These are phyloP conservation scores for Orthosia gothica DNA, from an alignment of 2,888 invertebrate species.

Conservation along the genomic window DNA sequence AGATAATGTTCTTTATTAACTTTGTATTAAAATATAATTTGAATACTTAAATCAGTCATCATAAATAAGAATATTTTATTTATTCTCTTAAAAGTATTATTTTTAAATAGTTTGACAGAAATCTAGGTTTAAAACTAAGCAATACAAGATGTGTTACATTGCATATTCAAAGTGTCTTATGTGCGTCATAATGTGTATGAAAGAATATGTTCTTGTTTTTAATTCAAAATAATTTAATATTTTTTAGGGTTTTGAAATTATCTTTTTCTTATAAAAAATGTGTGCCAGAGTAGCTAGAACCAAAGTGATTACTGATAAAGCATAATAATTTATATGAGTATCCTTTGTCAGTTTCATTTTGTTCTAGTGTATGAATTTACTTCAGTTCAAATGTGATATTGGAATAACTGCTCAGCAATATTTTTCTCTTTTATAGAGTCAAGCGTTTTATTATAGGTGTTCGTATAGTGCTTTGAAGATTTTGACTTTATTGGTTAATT, in stretches of 20 bases:
- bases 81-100: constrained; percentile 40
- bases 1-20: constrained; percentile 22
- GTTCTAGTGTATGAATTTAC: constrained; percentile 47
- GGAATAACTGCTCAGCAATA: constrained; percentile 59
- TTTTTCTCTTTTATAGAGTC: constrained; percentile 58
- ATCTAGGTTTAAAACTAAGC: constrained; percentile 1
- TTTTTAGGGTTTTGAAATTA: constrained; percentile 21
- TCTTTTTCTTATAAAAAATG: constrained; percentile 31
- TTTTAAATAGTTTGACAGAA: constrained; percentile 24
- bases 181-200: constrained; percentile 41
- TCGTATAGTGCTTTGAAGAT: constrained; percentile 33
- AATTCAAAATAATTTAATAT: constrained; percentile 22
- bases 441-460: constrained; percentile 56
- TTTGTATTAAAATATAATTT: constrained; percentile 24
- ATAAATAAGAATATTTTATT: constrained; percentile 33
- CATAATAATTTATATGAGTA: neutral
- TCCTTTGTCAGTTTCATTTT: constrained; percentile 42
- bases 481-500: constrained; percentile 28
- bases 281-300: constrained; percentile 57
- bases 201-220: constrained; percentile 44
- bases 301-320: constrained; percentile 37
- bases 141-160: constrained; percentile 28
- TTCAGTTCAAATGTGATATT: constrained; percentile 65
- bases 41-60: constrained; percentile 43
- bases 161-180: constrained; percentile 58